Evolutionary conservation across 2,888 invertebrate genomes (phyloP).

Genomic region (Rhamnusium bicolor): DNA sequence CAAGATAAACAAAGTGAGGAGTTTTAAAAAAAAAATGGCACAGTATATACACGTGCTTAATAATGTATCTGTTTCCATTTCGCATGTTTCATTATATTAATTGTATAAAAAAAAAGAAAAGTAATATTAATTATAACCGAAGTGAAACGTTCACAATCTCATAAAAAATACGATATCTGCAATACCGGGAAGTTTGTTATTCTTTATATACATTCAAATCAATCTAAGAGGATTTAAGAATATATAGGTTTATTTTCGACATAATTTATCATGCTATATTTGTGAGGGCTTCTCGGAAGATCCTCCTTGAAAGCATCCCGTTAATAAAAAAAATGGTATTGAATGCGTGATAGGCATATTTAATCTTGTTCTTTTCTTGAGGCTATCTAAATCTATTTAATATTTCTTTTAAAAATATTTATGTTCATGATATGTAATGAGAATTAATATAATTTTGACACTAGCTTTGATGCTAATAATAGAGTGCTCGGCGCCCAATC

Average conservation of each 20-base stretch:
- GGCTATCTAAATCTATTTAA: neutral
- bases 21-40: too few species aligned
- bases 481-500: too few species aligned
- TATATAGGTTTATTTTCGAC: neutral
- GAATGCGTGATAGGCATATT: neutral
- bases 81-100: too few species aligned
- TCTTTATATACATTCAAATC: neutral
- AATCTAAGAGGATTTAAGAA: neutral
- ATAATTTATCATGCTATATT: neutral
- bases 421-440: neutral
- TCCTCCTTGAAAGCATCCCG: neutral
- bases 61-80: too few species aligned
- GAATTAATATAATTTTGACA: too few species aligned
- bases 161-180: neutral
- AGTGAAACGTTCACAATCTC: neutral
- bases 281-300: neutral
- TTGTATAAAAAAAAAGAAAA: neutral
- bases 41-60: too few species aligned
- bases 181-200: neutral
- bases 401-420: neutral
- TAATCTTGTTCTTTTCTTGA: neutral
- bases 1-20: too few species aligned
- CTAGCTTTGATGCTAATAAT: too few species aligned
- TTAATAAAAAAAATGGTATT: neutral
- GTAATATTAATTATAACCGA: neutral